Percentiles rank a stretch among this genome's conserved stretches.
Evolutionary conservation across 2,888 invertebrate species (phyloP).

Genomic region (Nasonovia ribisnigri): DNA sequence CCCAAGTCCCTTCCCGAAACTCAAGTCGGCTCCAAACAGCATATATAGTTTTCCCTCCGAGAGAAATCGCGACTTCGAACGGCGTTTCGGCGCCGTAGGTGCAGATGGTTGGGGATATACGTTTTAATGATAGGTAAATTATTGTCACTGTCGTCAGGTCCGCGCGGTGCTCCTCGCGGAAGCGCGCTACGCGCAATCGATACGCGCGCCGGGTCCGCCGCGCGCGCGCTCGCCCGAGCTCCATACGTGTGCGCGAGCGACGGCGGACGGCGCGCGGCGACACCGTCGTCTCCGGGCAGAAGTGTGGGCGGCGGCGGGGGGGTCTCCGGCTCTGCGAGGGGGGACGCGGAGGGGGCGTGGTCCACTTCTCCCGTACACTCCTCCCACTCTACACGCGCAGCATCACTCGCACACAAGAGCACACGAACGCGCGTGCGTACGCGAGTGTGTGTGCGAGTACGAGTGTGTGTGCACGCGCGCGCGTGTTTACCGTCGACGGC

Average conservation of each 20-base stretch:
- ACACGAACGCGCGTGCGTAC: background rate
- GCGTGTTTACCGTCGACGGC: background rate
- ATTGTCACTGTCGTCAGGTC: background rate
- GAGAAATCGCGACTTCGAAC: background rate
- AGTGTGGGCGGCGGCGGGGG: background rate
- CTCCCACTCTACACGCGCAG: slow-evolving; percentile 46
- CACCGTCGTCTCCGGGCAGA: slow-evolving; percentile 19
- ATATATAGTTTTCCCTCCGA: background rate
- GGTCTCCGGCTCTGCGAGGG: background rate
- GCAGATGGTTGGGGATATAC: too few relatives aligned
- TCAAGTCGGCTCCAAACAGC: background rate
- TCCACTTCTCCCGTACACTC: slow-evolving; percentile 55
- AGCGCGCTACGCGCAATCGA: slow-evolving; percentile 9
- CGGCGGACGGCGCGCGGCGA: background rate
- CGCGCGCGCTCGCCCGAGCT: background rate
- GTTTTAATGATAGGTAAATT: background rate
- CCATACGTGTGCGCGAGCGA: background rate
- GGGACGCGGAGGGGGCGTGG: slow-evolving; percentile 51
- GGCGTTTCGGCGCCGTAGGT: background rate
- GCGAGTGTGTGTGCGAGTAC: background rate
- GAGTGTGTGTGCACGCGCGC: background rate
- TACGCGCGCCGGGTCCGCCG: background rate
- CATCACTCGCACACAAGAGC: background rate
- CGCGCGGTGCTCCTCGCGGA: background rate
- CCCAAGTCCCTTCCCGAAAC: background rate